Base-by-base conservation (phyloP, 23 tunicate genomes). In the Styela clava region DNA sequence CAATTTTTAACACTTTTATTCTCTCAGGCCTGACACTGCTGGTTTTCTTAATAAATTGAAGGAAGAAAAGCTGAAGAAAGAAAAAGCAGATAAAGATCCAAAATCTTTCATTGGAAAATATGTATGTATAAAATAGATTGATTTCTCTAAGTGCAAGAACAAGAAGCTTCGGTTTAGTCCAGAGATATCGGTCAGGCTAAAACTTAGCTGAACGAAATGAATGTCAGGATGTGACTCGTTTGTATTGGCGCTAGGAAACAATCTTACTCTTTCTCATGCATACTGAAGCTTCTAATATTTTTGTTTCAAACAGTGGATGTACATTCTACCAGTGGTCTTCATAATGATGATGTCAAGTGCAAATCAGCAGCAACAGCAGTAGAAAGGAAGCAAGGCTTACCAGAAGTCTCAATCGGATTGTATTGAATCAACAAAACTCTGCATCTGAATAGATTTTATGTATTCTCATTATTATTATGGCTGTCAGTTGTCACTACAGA, bases 81-180 rank as follows among this genome's bases (percentile, higher is more conserved):
- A 89, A 65, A 64, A 37, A 3, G 78, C 81, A 12, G 95, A 82
- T 0, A 89, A 85, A 18, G 85, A 89, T 34, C 89, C 89, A 1
- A 74, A 71, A 31, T 85, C 95, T 9, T 89, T 89, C 34, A 61
- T 89, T 61, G 86, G 83, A 68, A 89, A 85, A 89, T 89, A 89
- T 74, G 92, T 83, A 83, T 82, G 92, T n/a, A n/a, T 51, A n/a
- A n/a, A n/a, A n/a, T n/a, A n/a, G 31, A 31, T 18, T 0, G 29
- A 34, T 22, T 79, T 79, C 21, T 31, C 64, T 23, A 61, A 23
- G 64, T 21, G n/a, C n/a, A 23, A 61, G 22, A 0, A 61, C 22
- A 21, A 61, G n/a, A n/a, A n/a, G n/a, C n/a, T n/a, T n/a, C n/a
- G n/a, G n/a, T n/a, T n/a, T n/a, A n/a, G n/a, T n/a, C n/a, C n/a